A percentile compares a stretch with the other conserved stretches of the same genome.
Evolutionary conservation across 2,888 invertebrate genomes (phyloP).

Genomic region (Trissolcus brochymenae): DNA sequence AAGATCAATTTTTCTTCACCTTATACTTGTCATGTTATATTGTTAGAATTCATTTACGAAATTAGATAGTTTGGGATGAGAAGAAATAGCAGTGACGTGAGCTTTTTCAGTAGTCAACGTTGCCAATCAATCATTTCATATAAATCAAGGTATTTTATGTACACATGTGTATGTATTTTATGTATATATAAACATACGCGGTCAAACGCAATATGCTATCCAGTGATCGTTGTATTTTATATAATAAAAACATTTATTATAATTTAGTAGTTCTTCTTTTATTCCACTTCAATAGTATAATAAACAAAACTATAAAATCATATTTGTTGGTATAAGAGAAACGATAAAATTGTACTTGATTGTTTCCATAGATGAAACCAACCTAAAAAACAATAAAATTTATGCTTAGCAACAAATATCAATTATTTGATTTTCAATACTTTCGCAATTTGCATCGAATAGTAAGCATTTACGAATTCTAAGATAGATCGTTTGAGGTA

Average conservation of each 20-base stretch:
- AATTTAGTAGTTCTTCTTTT: slow-evolving; percentile 4
- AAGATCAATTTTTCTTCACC: background rate
- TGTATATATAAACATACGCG: slow-evolving; percentile 28
- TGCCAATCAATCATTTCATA: slow-evolving; percentile 35
- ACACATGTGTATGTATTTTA: slow-evolving; percentile 14
- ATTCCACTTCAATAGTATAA: background rate
- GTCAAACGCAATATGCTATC: slow-evolving; percentile 28
- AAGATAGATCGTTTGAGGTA: too few species aligned
- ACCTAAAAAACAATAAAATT: too few species aligned
- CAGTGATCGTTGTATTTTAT: slow-evolving; percentile 49
- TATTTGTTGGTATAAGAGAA: background rate
- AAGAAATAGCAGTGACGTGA: slow-evolving; percentile 21
- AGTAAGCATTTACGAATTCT: too few species aligned
- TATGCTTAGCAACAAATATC: too few species aligned
- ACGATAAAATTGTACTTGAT: too few species aligned
- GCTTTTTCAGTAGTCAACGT: slow-evolving; percentile 12
- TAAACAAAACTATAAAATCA: background rate
- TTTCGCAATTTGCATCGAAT: too few species aligned
- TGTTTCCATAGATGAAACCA: too few species aligned
- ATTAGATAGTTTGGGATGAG: slow-evolving; percentile 29
- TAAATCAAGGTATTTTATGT: slow-evolving; percentile 43
- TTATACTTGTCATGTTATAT: slow-evolving; percentile 3
- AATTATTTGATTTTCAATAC: too few species aligned
- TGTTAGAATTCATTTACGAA: slow-evolving; percentile 18
- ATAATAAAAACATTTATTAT: slow-evolving; percentile 45